Base-by-base conservation (phyloP, 2,797 vertebrate genomes). In the Gymnoscopelus braueri region DNA sequence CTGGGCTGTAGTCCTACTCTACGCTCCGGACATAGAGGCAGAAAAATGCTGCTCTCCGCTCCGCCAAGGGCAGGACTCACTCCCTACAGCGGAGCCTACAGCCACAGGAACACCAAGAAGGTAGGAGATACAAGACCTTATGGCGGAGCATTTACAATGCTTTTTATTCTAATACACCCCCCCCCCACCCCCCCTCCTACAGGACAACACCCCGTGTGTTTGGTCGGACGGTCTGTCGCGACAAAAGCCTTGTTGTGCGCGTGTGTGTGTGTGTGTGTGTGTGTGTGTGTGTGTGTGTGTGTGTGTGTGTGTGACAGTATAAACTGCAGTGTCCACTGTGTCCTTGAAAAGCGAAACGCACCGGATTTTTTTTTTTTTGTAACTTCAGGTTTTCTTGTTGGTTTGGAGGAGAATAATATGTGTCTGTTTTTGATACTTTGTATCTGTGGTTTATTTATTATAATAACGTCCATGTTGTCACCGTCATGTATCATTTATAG, bases 41-140 rank as follows among this genome's bases (percentile, higher is more conserved):
- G 90, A 89, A 96, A 93, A 96, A 97, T 98, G 97, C 95, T 98
- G 93, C 95, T 98, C 90, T 98, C 97, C 90, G 96, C 96, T 87
- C 94, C 94, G 94, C 94, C 95, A 92, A 95, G 96, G 94, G 93
- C 95, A 91, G 96, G 95, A 89, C 92, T 97, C 92, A 95, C 95
- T 86, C 94, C 95, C 71, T 96, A 97, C 92, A 95, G 92, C 93
- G 94, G 95, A 88, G 19, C 19, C 19, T 97, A 95, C 86, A 95
- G 93, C 94, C 95, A 90, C 94, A 96, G 96, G 92, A 95, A 94
- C 95, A 92, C 91, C 92, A 98, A 95, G 92, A 98, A 98, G 96
- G 95, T 97, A 95, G 12, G 12, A 48, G 5, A 48, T 8, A 48
- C 2, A 29, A 3, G 2, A 29, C 26, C 26, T 29, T 29, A 3